A percentile compares a stretch with the other conserved stretches of the same genome.
phyloP scores from a whole-genome alignment of 2,888 invertebrate species.

The Bibio marci region DNA sequence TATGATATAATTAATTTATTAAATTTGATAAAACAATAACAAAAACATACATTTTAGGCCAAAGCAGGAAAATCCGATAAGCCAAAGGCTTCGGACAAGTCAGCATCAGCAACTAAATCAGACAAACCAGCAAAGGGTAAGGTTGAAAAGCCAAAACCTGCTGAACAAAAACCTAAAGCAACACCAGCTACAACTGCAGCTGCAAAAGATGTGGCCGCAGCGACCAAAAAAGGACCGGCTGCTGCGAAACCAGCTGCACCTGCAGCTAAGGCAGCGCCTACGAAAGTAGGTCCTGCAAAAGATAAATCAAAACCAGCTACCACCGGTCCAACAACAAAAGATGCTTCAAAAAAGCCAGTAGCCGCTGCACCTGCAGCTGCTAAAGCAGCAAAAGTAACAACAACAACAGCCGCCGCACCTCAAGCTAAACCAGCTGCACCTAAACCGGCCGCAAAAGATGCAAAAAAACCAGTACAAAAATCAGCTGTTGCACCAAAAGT shows the following conservation, averaged over 20 bases:
- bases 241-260: background rate
- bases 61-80: slow-evolving; percentile 24
- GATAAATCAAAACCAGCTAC: background rate
- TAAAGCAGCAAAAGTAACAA: slow-evolving; percentile 3
- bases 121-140: slow-evolving; percentile 11
- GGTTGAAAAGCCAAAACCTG: slow-evolving; percentile 11
- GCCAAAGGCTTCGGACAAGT: slow-evolving; percentile 14
- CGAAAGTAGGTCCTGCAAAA: background rate
- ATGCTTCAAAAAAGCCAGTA: background rate
- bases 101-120: too few relatives aligned
- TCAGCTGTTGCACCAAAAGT: slow-evolving; percentile 4
- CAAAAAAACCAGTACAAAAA: slow-evolving; percentile 5
- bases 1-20: too few relatives aligned
- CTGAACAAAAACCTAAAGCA: slow-evolving; percentile 8
- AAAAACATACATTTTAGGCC: too few relatives aligned
- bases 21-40: too few relatives aligned
- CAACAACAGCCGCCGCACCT: slow-evolving; percentile 12
- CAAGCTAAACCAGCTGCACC: background rate
- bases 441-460: background rate
- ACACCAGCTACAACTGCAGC: slow-evolving; percentile 1
- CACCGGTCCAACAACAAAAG: background rate
- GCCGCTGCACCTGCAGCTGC: slow-evolving; percentile 3
- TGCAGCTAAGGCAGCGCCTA: background rate
- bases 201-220: slow-evolving; percentile 1
- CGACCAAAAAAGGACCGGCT: background rate